phyloP scores from a whole-genome alignment of 2,113 vertebrate species.

The Morphnarchus princeps region DNA sequence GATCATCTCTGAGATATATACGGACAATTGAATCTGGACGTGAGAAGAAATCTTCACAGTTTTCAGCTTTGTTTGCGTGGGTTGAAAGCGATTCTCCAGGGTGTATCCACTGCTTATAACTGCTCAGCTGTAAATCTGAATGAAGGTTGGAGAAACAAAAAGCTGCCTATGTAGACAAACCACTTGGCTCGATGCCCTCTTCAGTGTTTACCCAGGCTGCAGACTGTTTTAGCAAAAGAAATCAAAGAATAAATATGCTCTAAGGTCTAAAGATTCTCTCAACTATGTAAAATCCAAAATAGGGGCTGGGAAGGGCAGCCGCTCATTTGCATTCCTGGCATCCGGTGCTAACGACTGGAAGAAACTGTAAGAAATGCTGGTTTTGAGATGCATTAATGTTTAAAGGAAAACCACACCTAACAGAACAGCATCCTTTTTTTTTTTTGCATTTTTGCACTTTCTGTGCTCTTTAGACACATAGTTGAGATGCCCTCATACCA shows the following conservation, averaged over 20 bases:
- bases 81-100: conserved; percentile 26
- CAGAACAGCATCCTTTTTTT: neutral
- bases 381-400: neutral
- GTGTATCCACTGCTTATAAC: conserved; percentile 27
- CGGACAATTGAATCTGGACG: neutral
- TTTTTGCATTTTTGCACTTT: neutral
- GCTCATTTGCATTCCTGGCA: conserved; percentile 47
- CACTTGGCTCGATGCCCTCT: conserved; percentile 27
- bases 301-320: conserved; percentile 35
- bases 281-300: conserved; percentile 15
- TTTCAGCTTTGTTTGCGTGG: conserved; percentile 34
- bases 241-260: conserved; percentile 58
- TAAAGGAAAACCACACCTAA: neutral
- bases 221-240: conserved; percentile 49
- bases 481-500: neutral
- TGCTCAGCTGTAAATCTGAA: conserved; percentile 46
- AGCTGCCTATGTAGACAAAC: conserved; percentile 40
- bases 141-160: conserved; percentile 60
- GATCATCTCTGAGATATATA: neutral
- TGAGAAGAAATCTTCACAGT: neutral
- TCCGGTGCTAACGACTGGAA: neutral
- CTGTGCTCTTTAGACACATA: neutral
- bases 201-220: conserved; percentile 44
- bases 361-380: neutral
- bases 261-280: conserved; percentile 63